phyloP scores from a whole-genome alignment of 2,888 invertebrate species.

The Pemphredon lugubris region DNA sequence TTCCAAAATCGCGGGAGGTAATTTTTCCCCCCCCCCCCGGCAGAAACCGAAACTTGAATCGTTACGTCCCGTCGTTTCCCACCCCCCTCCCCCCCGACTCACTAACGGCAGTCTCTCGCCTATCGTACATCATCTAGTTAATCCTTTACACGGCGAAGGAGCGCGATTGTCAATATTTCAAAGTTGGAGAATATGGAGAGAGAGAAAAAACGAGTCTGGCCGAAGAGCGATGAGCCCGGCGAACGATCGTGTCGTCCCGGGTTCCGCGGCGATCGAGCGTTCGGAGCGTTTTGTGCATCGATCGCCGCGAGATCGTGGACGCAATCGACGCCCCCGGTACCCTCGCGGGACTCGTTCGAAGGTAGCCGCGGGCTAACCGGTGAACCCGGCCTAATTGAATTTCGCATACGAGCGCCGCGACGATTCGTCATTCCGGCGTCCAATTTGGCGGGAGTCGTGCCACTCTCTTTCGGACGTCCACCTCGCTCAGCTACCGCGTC shows the following conservation, averaged over 20 bases:
- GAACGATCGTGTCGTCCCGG: slow-evolving; percentile 1
- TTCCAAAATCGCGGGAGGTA: no score
- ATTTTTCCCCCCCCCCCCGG: not conserved
- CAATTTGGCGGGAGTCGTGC: slow-evolving; percentile 65
- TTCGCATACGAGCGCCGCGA: slow-evolving; percentile 60
- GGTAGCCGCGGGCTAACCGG: slow-evolving; percentile 58
- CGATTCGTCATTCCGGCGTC: slow-evolving; percentile 66
- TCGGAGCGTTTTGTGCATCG: slow-evolving; percentile 26
- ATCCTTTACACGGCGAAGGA: slow-evolving; percentile 37
- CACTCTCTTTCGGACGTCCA: slow-evolving; percentile 56
- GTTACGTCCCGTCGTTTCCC: no score
- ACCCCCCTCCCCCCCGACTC: no score
- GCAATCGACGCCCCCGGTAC: slow-evolving; percentile 42
- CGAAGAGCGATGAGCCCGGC: slow-evolving; percentile 30
- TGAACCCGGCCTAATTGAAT: slow-evolving; percentile 66
- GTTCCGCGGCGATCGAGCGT: slow-evolving; percentile 9
- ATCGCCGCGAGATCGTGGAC: slow-evolving; percentile 43
- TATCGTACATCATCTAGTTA: slow-evolving; percentile 37
- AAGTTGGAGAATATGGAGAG: slow-evolving; percentile 25
- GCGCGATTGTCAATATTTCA: slow-evolving; percentile 51
- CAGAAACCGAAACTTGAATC: slow-evolving; percentile 5
- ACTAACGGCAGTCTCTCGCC: no score
- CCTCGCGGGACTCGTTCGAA: slow-evolving; percentile 60
- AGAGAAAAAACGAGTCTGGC: slow-evolving; percentile 39
- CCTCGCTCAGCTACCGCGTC: slow-evolving; percentile 44